These are phyloP conservation scores for Deilephila elpenor DNA, from an alignment of 2,888 invertebrate species.

Conservation along the genomic window DNA sequence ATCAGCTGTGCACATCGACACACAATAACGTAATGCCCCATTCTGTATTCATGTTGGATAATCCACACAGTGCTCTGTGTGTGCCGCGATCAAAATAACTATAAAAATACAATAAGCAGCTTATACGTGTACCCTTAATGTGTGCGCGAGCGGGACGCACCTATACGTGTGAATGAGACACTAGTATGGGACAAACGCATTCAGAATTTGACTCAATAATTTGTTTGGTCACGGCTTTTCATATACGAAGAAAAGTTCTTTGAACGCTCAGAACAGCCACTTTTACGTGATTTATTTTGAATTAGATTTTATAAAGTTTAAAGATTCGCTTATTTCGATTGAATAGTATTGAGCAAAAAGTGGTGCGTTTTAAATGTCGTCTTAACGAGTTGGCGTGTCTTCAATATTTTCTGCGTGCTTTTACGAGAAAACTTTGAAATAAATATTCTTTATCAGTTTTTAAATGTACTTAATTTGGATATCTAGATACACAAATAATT, in stretches of 20 bases:
- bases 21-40: slow-evolving; percentile 73
- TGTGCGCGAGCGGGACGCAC: slow-evolving; percentile 55
- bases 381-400: background rate
- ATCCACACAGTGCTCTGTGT: slow-evolving; percentile 72
- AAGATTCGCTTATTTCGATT: slow-evolving; percentile 22
- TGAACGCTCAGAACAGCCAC: slow-evolving; percentile 35
- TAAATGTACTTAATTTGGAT: too few relatives aligned
- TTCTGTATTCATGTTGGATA: slow-evolving; percentile 77
- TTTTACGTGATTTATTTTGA: slow-evolving; percentile 37
- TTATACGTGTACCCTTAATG: slow-evolving; percentile 78
- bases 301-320: slow-evolving; percentile 36
- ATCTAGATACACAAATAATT: too few relatives aligned
- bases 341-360: background rate
- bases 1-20: slow-evolving; percentile 79
- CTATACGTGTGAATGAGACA: slow-evolving; percentile 38
- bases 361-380: background rate
- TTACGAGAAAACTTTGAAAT: background rate
- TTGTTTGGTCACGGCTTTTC: slow-evolving; percentile 61
- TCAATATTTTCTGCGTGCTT: background rate
- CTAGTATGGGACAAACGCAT: slow-evolving; percentile 42
- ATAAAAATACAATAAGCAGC: slow-evolving; percentile 84
- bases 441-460: background rate
- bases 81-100: slow-evolving; percentile 82
- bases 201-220: slow-evolving; percentile 63
- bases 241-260: slow-evolving; percentile 45